Percentiles rank a stretch among this genome's conserved stretches.
phyloP scores from a whole-genome alignment of 1,140 invertebrate genomes.

The Druon quercuslanigerum region DNA sequence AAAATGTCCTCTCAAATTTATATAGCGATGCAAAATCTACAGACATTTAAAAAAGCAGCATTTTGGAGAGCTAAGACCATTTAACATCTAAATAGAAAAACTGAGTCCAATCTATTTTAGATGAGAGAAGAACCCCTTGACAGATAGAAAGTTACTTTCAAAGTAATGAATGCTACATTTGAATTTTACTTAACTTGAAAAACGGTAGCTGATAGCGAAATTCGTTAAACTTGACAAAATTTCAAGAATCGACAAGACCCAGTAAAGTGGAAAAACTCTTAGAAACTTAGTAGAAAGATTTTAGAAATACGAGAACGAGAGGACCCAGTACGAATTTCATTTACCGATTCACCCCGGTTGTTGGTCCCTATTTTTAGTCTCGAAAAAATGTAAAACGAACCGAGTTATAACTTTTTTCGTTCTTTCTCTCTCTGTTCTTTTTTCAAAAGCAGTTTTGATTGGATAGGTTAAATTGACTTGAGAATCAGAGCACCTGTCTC shows the following conservation, averaged over 20 bases:
- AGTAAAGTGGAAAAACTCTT: neutral
- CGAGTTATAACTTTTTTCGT: conserved; percentile 43
- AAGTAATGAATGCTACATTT: too few relatives aligned
- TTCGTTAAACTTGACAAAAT: too few relatives aligned
- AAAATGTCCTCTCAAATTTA: neutral
- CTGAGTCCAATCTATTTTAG: too few relatives aligned
- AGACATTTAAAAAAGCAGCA: too few relatives aligned
- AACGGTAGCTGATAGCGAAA: too few relatives aligned
- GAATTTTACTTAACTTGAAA: too few relatives aligned
- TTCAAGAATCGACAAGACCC: too few relatives aligned
- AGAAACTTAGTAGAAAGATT: neutral
- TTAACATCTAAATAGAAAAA: too few relatives aligned
- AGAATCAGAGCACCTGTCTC: conserved; percentile 63
- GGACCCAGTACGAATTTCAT: conserved; percentile 56
- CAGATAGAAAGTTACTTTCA: too few relatives aligned
- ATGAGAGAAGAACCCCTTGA: too few relatives aligned
- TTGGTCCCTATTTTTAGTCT: conserved; percentile 64
- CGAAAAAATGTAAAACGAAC: conserved; percentile 31
- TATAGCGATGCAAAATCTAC: too few relatives aligned
- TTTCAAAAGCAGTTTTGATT: conserved; percentile 47
- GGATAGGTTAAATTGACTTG: conserved; percentile 58
- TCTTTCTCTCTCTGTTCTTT: conserved; percentile 48
- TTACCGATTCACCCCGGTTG: conserved; percentile 36
- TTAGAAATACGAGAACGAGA: conserved; percentile 43
- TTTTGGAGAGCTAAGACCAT: too few relatives aligned